phyloP scores from a whole-genome alignment of 2,113 vertebrate genomes.

The Neomonachus schauinslandi region DNA sequence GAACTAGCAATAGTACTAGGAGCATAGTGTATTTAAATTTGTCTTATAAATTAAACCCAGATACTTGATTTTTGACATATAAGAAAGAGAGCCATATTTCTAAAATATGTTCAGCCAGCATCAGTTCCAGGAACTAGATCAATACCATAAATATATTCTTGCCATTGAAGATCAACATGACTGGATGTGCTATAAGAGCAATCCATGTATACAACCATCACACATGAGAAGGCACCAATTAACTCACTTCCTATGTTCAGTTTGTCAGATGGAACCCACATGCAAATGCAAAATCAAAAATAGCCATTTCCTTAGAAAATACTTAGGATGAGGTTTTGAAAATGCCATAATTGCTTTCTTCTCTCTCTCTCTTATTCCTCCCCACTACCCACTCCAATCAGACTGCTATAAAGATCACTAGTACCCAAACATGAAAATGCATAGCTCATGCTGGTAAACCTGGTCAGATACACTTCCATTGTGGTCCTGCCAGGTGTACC shows the following conservation, averaged over 20 bases:
- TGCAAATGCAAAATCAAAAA: slow-evolving; percentile 61
- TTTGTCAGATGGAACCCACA: slow-evolving; percentile 61
- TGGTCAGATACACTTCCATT: not conserved
- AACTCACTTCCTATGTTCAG: slow-evolving; percentile 14
- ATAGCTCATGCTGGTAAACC: not conserved
- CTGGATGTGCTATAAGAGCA: not conserved
- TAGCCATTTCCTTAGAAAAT: slow-evolving; percentile 50
- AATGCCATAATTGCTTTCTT: slow-evolving; percentile 15
- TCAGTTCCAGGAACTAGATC: slow-evolving; percentile 58
- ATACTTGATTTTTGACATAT: slow-evolving; percentile 56
- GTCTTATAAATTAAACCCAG: not conserved
- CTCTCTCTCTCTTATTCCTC: not conserved
- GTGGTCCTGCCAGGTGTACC: not conserved
- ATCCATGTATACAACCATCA: not conserved
- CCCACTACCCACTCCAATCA: not conserved
- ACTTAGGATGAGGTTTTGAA: slow-evolving; percentile 9
- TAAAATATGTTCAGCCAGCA: slow-evolving; percentile 47
- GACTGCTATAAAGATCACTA: not conserved
- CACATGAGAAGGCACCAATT: not conserved
- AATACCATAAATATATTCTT: slow-evolving; percentile 30
- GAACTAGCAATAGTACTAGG: not conserved
- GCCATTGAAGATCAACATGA: not conserved
- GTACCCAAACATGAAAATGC: not conserved
- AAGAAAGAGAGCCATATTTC: slow-evolving; percentile 37
- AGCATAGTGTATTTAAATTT: slow-evolving; percentile 30